phyloP scores from a whole-genome alignment of 2,113 vertebrate genomes.

The Parotia lawesii region DNA sequence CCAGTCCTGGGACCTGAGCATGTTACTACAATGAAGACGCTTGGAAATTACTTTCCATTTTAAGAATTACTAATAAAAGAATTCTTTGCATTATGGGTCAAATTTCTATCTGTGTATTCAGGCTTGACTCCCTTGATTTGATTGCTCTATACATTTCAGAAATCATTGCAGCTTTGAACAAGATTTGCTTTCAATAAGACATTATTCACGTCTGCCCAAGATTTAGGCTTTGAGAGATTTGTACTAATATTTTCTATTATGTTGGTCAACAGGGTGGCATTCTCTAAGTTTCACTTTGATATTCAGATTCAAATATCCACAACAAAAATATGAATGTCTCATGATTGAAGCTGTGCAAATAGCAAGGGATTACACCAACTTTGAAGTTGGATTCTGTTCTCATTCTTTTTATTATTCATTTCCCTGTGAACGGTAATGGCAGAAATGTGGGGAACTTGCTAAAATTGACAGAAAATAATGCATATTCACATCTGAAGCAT shows the following conservation, averaged over 20 bases:
- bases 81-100: slow-evolving; percentile 16
- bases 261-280: slow-evolving; percentile 59
- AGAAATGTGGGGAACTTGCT: neutral
- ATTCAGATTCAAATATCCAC: slow-evolving; percentile 59
- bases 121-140: slow-evolving; percentile 4
- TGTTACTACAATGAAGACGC: neutral
- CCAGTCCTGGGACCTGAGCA: neutral
- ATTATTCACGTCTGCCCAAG: slow-evolving; percentile 34
- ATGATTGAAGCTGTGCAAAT: slow-evolving; percentile 63
- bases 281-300: slow-evolving; percentile 47
- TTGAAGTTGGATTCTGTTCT: slow-evolving; percentile 2
- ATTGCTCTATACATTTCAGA: slow-evolving; percentile 48
- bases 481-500: neutral
- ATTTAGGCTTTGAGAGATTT: slow-evolving; percentile 49
- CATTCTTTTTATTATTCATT: slow-evolving; percentile 28
- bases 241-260: slow-evolving; percentile 63
- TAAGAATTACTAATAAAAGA: slow-evolving; percentile 1
- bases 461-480: neutral
- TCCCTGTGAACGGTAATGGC: neutral
- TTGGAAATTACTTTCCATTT: slow-evolving; percentile 35
- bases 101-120: neutral
- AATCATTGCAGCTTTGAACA: slow-evolving; percentile 42
- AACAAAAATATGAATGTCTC: slow-evolving; percentile 63
- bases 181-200: slow-evolving; percentile 43
- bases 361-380: slow-evolving; percentile 47